Base-by-base conservation (phyloP, 2,113 vertebrate genomes). In the Laticauda laticaudata region DNA sequence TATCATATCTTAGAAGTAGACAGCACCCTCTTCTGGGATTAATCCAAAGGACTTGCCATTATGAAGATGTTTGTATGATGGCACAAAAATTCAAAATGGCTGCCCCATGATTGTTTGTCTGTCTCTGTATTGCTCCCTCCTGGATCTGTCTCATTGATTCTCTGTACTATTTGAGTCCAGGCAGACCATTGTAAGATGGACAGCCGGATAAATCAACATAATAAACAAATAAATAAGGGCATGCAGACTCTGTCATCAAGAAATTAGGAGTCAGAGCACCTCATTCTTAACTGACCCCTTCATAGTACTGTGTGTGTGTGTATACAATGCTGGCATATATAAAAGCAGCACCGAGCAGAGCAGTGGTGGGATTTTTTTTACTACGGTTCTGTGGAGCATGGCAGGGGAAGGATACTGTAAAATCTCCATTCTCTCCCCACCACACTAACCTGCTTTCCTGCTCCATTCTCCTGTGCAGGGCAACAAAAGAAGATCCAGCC, bases 1-100 rank as follows among this genome's bases (percentile, higher is more conserved):
- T 94, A 92, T 90, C 29, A 48, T 85, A 75, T 96, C 94, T 95
- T 95, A 56, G 95, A 96, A 94, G 96, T 92, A 94, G 92, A 95
- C 92, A 96, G 97, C 96, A 97, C 96, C 95, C 95, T 96, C 96
- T 97, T 94, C 97, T 97, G 97, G 96, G 96, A 95, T 96, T 93
- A 95, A 92, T 96, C 96, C 96, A 96, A 95, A 95, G 92, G 75
- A 92, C 93, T 95, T 94, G 88, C 92, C 0, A 91, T 92, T 88
- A 92, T 90, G 45, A 88, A 61, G 86, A 92, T 94, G 88, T 90
- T 94, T 61, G 94, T 90, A 75, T 94, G 92, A 92, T 93, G 93
- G 94, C 64, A 94, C 86, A 8, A 39, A 57, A 57, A 91, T 8
- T 34, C 10, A 64, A 87, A 64, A 89, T 59, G 88, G 90, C 86